Conservation (phyloP, 1,140 invertebrate species). For the Lordiphosa clarofinis region DNA sequence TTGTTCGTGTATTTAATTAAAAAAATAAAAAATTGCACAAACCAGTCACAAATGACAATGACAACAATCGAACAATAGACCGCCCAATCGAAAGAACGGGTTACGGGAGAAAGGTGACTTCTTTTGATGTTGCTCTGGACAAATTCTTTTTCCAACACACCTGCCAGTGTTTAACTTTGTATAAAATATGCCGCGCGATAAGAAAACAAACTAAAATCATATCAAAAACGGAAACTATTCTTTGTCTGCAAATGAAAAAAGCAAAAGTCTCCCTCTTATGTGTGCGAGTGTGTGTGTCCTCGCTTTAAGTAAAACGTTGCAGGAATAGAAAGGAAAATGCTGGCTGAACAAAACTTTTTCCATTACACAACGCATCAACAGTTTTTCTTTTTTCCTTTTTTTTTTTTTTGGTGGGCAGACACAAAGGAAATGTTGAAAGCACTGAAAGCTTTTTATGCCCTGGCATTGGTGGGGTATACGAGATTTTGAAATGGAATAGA, state of each 20-base stretch:
- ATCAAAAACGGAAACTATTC: slow-evolving; percentile 15
- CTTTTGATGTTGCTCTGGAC: slow-evolving; percentile 13
- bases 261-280: slow-evolving; percentile 38
- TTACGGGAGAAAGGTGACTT: slow-evolving; percentile 33
- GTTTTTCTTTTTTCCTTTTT: slow-evolving; percentile 51
- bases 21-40: slow-evolving; percentile 52
- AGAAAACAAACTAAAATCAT: slow-evolving; percentile 13
- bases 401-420: slow-evolving; percentile 55
- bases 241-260: slow-evolving; percentile 37
- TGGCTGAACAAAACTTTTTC: slow-evolving; percentile 73
- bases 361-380: slow-evolving; percentile 75
- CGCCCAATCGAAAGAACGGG: slow-evolving; percentile 9
- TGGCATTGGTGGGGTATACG: slow-evolving; percentile 47
- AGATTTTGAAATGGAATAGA: slow-evolving; percentile 21
- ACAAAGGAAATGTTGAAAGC: slow-evolving; percentile 72
- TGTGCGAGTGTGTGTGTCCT: slow-evolving; percentile 11
- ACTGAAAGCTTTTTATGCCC: slow-evolving; percentile 72
- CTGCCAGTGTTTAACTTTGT: slow-evolving; percentile 7
- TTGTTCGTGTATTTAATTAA: slow-evolving; percentile 73
- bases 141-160: slow-evolving; percentile 4
- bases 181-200: slow-evolving; percentile 2
- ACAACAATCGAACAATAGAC: slow-evolving; percentile 42
- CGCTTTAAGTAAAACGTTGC: slow-evolving; percentile 70
- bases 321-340: slow-evolving; percentile 69
- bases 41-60: slow-evolving; percentile 61